phyloP scores from a whole-genome alignment of 2,113 vertebrate genomes.

The Marmota monax region DNA sequence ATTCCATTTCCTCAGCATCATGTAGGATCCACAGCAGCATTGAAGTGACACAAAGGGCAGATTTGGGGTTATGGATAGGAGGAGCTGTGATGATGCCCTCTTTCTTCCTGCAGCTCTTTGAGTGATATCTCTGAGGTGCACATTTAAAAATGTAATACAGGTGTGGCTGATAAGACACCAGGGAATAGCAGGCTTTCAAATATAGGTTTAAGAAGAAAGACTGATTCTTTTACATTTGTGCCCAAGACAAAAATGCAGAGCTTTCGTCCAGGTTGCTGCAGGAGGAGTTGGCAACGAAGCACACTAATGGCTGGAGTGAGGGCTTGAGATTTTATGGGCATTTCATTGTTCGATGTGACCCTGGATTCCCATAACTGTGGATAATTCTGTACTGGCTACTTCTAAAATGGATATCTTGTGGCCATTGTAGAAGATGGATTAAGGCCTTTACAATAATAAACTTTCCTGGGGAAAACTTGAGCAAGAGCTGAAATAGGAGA shows the following conservation, averaged over 20 bases:
- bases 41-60: not conserved
- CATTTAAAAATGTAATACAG: conserved; percentile 40
- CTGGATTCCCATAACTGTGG: not conserved
- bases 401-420: conserved; percentile 29
- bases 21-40: not conserved
- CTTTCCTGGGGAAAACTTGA: conserved; percentile 61
- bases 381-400: not conserved
- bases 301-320: not conserved
- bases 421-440: not conserved
- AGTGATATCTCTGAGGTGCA: not conserved
- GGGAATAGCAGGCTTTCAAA: not conserved
- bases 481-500: conserved; percentile 56
- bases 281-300: not conserved
- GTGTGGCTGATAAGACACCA: not conserved
- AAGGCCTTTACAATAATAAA: conserved; percentile 24
- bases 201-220: not conserved
- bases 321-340: conserved; percentile 1
- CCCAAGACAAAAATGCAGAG: not conserved
- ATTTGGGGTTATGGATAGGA: not conserved
- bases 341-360: not conserved
- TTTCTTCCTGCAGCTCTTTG: not conserved
- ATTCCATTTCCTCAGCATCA: not conserved
- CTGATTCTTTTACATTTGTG: not conserved
- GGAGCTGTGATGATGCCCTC: not conserved
- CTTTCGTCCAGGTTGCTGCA: not conserved